Percentiles rank a stretch among this genome's conserved stretches.
Evolutionary conservation across 2,888 invertebrate genomes (phyloP).

Genomic region (Sycophila texana): DNA sequence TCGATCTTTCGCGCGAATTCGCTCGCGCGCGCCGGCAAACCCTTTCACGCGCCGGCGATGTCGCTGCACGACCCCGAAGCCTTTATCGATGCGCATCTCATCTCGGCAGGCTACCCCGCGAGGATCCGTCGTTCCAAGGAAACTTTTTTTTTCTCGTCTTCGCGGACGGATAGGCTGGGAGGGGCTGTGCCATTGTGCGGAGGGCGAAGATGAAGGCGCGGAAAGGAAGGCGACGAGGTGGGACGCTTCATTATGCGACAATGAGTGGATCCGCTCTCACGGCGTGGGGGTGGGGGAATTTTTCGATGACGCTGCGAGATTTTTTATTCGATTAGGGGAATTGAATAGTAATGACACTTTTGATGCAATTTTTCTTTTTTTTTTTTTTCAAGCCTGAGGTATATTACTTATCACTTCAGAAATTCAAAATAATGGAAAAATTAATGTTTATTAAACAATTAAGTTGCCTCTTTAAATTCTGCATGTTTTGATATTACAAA

Average conservation of each 20-base stretch:
- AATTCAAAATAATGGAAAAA: too few species aligned
- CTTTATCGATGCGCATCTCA: slow-evolving; percentile 12
- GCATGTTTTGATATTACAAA: too few species aligned
- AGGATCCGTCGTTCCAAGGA: neutral
- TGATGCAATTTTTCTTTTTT: too few species aligned
- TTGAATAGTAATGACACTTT: neutral
- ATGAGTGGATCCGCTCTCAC: slow-evolving; percentile 18
- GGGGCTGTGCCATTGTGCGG: slow-evolving; percentile 12
- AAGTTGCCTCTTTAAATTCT: too few species aligned
- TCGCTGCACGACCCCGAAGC: neutral
- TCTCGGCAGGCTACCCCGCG: too few species aligned
- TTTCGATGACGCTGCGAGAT: neutral
- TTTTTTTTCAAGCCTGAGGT: too few species aligned
- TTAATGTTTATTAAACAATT: too few species aligned
- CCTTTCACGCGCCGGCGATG: slow-evolving; percentile 28
- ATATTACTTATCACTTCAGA: too few species aligned
- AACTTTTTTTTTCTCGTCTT: neutral
- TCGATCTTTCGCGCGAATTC: slow-evolving; percentile 48
- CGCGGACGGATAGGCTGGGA: neutral
- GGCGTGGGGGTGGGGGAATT: neutral
- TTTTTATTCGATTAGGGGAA: neutral
- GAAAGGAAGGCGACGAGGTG: neutral
- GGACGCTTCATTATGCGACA: slow-evolving; percentile 40
- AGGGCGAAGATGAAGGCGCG: slow-evolving; percentile 13
- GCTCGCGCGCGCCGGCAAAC: neutral